Evolutionary conservation across 2,113 vertebrate genomes (phyloP).

Genomic region (Euleptes europaea): DNA sequence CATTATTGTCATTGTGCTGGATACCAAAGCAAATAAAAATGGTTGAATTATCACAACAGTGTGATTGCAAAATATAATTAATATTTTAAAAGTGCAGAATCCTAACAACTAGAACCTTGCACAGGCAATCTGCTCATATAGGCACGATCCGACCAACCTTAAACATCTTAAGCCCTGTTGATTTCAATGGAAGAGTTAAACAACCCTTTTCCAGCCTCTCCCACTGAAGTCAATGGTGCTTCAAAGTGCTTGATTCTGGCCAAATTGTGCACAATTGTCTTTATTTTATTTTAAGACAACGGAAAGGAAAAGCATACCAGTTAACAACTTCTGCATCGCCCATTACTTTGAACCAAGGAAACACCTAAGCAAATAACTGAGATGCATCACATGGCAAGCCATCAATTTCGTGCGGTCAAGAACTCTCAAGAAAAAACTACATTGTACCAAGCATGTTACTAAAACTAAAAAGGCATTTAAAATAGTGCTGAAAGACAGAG

Average conservation of each 20-base stretch:
- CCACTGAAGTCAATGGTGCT: background rate
- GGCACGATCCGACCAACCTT: background rate
- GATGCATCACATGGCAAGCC: constrained; percentile 52
- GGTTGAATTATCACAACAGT: constrained; percentile 36
- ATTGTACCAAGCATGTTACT: constrained; percentile 22
- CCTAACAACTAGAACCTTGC: constrained; percentile 28
- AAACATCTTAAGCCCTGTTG: constrained; percentile 12
- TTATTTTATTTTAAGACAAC: background rate
- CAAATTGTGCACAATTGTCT: background rate
- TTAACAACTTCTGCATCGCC: constrained; percentile 10
- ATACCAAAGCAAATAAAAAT: constrained; percentile 51
- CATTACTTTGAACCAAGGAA: constrained; percentile 38
- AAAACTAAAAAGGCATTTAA: constrained; percentile 36
- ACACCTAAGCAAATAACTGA: constrained; percentile 62
- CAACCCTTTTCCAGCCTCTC: background rate
- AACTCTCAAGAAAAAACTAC: background rate
- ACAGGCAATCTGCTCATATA: constrained; percentile 12
- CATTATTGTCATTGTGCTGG: constrained; percentile 55
- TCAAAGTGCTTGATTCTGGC: background rate
- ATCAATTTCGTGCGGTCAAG: constrained; percentile 34
- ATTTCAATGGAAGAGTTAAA: background rate
- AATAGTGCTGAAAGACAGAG: constrained; percentile 16
- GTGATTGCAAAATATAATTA: constrained; percentile 39
- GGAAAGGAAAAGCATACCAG: background rate
- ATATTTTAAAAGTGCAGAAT: constrained; percentile 38